Percentiles rank a stretch among this genome's conserved stretches.
Evolutionary conservation across 1,140 invertebrate genomes (phyloP).

Genomic region (Proctacanthus coquilletti): DNA sequence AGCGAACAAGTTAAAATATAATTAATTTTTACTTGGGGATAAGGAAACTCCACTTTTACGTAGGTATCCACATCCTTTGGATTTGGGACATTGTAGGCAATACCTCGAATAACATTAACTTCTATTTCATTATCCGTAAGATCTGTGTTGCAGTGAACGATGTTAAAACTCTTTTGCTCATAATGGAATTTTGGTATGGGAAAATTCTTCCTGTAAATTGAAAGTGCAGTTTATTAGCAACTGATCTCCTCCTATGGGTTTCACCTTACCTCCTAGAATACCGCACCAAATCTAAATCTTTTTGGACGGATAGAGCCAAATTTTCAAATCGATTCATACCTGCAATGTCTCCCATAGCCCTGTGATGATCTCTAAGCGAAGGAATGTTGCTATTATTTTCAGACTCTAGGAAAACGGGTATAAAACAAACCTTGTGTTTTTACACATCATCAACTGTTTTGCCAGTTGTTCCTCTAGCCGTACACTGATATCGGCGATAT

Average conservation of each 20-base stretch:
- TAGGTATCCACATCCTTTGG: conserved; percentile 87
- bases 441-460: conserved; percentile 69
- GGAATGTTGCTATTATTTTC: too few relatives aligned
- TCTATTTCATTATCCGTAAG: conserved; percentile 82
- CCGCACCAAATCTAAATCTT: conserved; percentile 77
- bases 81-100: conserved; percentile 72
- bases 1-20: conserved; percentile 3
- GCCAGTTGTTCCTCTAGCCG: conserved; percentile 68
- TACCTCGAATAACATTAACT: conserved; percentile 68
- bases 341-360: conserved; percentile 83
- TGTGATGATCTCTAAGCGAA: conserved; percentile 59
- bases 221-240: too few relatives aligned
- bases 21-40: conserved; percentile 50
- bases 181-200: conserved; percentile 81
- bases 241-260: background rate
- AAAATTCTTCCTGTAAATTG: conserved; percentile 30
- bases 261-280: conserved; percentile 40
- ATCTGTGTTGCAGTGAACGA: conserved; percentile 88
- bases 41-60: conserved; percentile 86
- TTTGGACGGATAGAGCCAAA: conserved; percentile 63
- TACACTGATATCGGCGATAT: conserved; percentile 32
- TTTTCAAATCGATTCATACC: conserved; percentile 82
- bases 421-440: conserved; percentile 50
- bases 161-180: conserved; percentile 73
- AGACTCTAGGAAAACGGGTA: too few relatives aligned